Evolutionary conservation across 2,888 invertebrate genomes (phyloP), one percentile per base, ranked within the genome.

Genomic region (Chesias legatella): DNA sequence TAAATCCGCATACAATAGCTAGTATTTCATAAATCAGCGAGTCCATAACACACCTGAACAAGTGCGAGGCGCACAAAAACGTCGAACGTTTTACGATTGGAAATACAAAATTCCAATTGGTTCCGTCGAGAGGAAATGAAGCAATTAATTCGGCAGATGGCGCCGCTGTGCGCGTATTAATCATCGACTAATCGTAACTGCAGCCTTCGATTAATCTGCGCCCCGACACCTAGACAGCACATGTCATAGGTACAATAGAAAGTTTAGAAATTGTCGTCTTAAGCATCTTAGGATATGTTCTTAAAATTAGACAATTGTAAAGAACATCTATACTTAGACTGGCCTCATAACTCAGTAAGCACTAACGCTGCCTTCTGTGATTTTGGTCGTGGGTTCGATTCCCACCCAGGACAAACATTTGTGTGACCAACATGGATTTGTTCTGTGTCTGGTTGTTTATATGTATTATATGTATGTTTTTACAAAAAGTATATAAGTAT

Each of bases 121-220:
- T 73, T 70, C 82, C 76, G 79, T 79, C 79, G 78, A 76, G 78
- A 80, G 88, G 88, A 88, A 88, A 88, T 86, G 85, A 86, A 86
- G 79, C 88, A 86, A 88, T 88, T 88, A 86, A 86, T 86, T 75
- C 82, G 73, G 83, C 85, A 86, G 88, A 86, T 86, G 86, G 86
- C 84, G 81, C 74, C 77, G 77, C 81, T 80, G 82, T 80, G 73
- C 82, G 82, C 79, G 79, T 76, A 86, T 88, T 85, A 86, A 86
- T 88, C 88, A 88, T 85, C 77, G 79, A 79, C 85, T 86, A 86
- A 88, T 85, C 84, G 83, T 81, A 79, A 81, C 86, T 86, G 84
- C 85, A 88, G 86, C 86, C 86, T 86, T 85, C 83, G 82, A 86
- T 86, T 85, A 83, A 84, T 76, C 71, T 74, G 65, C 63, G 71